Evolutionary conservation across 2,888 invertebrate species (phyloP).

Genomic region (Elegia similella): DNA sequence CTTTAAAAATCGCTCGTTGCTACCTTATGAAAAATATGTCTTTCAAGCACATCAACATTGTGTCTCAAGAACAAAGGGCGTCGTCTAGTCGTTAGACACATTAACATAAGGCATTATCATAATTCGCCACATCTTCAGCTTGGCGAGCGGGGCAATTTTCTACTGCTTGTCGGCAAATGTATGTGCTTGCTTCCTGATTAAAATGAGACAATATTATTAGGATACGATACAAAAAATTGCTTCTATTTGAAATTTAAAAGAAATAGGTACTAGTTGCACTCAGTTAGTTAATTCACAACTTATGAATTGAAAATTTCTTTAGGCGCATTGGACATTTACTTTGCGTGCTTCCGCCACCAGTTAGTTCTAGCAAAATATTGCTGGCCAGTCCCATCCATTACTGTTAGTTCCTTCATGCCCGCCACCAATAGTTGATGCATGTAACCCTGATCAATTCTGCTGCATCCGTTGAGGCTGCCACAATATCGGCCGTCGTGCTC

Average conservation of each 20-base stretch:
- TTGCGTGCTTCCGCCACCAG: too few relatives aligned
- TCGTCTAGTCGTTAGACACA: slow-evolving; percentile 47
- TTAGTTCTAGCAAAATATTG: too few relatives aligned
- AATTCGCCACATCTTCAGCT: slow-evolving; percentile 49
- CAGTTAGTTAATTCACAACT: too few relatives aligned
- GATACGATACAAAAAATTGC: neutral
- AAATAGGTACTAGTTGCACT: neutral
- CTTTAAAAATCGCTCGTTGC: neutral
- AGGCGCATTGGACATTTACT: too few relatives aligned
- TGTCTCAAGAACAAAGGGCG: slow-evolving; percentile 37
- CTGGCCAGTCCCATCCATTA: too few relatives aligned
- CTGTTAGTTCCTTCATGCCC: too few relatives aligned
- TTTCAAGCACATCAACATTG: slow-evolving; percentile 24
- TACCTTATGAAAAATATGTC: neutral
- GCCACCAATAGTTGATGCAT: too few relatives aligned
- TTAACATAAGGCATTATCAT: slow-evolving; percentile 65
- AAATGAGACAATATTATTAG: neutral
- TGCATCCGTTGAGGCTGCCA: too few relatives aligned
- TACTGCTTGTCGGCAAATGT: slow-evolving; percentile 38
- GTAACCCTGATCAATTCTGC: too few relatives aligned
- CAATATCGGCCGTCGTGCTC: too few relatives aligned
- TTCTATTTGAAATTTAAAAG: neutral
- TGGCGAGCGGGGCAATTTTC: slow-evolving; percentile 45
- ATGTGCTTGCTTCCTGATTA: slow-evolving; percentile 24
- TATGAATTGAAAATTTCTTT: too few relatives aligned